Evolutionary conservation across 2,113 vertebrate species (phyloP).

Genomic region (Indri indri): DNA sequence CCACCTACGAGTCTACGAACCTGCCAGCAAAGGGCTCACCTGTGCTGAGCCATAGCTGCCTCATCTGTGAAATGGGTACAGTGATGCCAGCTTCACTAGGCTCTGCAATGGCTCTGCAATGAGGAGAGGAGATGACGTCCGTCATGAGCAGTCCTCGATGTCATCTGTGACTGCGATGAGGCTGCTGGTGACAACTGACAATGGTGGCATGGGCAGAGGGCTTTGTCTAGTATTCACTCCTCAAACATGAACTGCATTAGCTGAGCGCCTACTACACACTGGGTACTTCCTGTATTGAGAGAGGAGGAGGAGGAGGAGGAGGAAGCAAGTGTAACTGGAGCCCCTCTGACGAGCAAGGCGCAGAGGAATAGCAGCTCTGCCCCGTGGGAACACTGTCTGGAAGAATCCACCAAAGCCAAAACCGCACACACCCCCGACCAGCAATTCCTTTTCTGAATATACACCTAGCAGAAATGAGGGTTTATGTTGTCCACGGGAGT

Average conservation of each 20-base stretch:
- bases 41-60: not conserved
- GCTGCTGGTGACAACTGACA: rapidly evolving
- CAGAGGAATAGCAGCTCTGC: not conserved
- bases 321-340: rapidly evolving
- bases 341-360: not conserved
- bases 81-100: rapidly evolving
- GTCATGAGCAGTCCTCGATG: rapidly evolving
- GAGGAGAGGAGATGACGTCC: rapidly evolving
- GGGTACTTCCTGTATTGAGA: rapidly evolving
- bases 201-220: too few species aligned
- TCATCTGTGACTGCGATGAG: rapidly evolving
- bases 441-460: not conserved
- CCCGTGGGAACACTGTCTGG: rapidly evolving
- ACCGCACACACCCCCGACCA: rapidly evolving
- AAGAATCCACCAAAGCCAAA: not conserved
- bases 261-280: not conserved
- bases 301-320: not conserved
- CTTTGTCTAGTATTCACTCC: not conserved
- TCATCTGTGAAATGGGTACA: not conserved
- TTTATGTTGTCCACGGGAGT: too few species aligned
- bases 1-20: too few species aligned
- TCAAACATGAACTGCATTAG: not conserved
- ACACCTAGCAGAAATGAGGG: rapidly evolving
- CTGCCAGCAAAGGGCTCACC: rapidly evolving
- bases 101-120: not conserved